A percentile compares a stretch with the other conserved stretches of the same genome.
Evolutionary conservation across 2,797 vertebrate species (phyloP).

Genomic region (Sebastolobus alascanus): DNA sequence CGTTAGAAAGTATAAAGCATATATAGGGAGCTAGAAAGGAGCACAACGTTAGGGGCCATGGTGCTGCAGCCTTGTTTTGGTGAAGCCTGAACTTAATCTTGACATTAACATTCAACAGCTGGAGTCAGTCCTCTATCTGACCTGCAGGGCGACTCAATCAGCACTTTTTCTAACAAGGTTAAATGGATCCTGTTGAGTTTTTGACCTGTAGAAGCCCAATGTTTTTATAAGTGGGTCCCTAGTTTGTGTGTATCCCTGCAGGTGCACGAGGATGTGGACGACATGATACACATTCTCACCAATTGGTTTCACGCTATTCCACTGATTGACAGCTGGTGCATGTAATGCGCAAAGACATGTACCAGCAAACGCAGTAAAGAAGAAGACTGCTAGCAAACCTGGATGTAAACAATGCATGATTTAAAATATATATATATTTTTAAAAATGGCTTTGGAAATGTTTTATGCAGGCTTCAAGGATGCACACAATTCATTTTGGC

Average conservation of each 20-base stretch:
- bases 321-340: not conserved
- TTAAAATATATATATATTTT: not conserved
- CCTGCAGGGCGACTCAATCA: not conserved
- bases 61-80: not conserved
- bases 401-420: not conserved
- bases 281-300: not conserved
- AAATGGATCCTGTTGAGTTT: not conserved
- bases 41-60: not conserved
- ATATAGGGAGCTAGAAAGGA: not conserved
- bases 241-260: not conserved
- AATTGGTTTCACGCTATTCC: not conserved
- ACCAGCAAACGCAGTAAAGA: not conserved
- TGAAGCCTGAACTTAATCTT: not conserved
- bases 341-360: not conserved
- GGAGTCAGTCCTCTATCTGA: constrained; percentile 1
- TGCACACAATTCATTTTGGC: not conserved
- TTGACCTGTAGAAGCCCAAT: not conserved
- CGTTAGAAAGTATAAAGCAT: not conserved
- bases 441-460: not conserved
- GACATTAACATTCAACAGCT: not conserved
- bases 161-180: not conserved
- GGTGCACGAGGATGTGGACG: not conserved
- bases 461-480: not conserved
- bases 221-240: not conserved
- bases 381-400: not conserved